Evolutionary conservation across 2,797 vertebrate species (phyloP), one percentile per base, ranked within the genome.

Genomic region (Bufotes viridis): DNA sequence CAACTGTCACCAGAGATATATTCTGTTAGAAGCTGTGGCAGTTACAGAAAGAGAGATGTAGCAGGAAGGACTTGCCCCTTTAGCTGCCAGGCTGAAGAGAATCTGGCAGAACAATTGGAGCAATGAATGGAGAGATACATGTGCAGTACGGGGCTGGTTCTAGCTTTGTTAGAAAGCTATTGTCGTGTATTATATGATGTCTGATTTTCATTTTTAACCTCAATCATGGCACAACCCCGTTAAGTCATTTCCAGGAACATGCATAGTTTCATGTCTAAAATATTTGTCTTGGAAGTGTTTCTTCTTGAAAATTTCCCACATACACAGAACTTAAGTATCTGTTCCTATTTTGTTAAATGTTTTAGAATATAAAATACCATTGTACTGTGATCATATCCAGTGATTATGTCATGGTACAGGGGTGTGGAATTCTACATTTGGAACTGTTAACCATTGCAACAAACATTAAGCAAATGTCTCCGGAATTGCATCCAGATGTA

Each of bases 271-370:
- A 76, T 60, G 34, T 34, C 60, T 76, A 24, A 75, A 76, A 84
- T 84, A 84, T 84, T 75, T 75, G 42, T 51, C 82, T 84, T 84
- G 82, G 82, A 76, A 49, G 29, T 75, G 49, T 76, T 76, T 69
- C 81, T 53, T 42, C 70, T 42, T 84, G 70, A 24, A 14, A 63
- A 22, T 84, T 76, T 84, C 34, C 70, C 82, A 84, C 22, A 51
- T 84, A 84, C 29, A 18, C 34, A 75, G 67, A 84, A 84, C 67
- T 67, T 29, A 65, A 81, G 18, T 74, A 74, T 81, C 79, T 65
- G 79, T 81, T 81, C 72, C 42, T 75, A 81, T 63, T 61, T 81
- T 34, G 57, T 61, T 22, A 34, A 81, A 63, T 42, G 29, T n/a
- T 81, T 63, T 63, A 81, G 60, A 7, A 42, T 81, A 42, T 63